These are phyloP conservation scores for Nesogale talazaci DNA, from an alignment of 2,113 vertebrate species.

Conservation along the genomic window DNA sequence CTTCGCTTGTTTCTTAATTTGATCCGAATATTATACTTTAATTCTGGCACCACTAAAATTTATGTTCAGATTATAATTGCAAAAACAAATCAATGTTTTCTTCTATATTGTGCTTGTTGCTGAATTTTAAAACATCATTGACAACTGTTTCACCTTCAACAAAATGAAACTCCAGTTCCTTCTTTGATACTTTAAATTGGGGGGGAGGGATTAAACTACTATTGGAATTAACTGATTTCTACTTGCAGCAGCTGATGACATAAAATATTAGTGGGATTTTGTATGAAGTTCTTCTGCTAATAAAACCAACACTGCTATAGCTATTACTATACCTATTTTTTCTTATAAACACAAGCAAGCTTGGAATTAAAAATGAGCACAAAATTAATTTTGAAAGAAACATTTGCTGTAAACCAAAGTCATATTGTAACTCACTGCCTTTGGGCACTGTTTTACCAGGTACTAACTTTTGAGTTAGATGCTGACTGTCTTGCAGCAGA, in stretches of 20 bases:
- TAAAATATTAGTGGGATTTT: neutral
- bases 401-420: neutral
- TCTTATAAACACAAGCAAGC: neutral
- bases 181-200: neutral
- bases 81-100: neutral
- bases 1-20: neutral
- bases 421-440: neutral
- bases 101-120: neutral
- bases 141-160: neutral
- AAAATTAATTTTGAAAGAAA: slow-evolving; percentile 5
- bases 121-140: neutral
- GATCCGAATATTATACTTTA: neutral
- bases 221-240: neutral
- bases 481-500: neutral
- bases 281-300: neutral
- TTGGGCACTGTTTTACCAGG: neutral
- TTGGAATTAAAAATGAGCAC: slow-evolving; percentile 7
- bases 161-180: neutral
- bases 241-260: neutral
- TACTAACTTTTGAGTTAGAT: neutral
- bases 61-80: neutral
- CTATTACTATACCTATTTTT: neutral
- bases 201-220: neutral
- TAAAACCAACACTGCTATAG: neutral
- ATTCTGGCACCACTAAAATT: neutral